These are phyloP conservation scores for Leistus spinibarbis DNA, from an alignment of 2,888 invertebrate genomes.

Conservation along the genomic window DNA sequence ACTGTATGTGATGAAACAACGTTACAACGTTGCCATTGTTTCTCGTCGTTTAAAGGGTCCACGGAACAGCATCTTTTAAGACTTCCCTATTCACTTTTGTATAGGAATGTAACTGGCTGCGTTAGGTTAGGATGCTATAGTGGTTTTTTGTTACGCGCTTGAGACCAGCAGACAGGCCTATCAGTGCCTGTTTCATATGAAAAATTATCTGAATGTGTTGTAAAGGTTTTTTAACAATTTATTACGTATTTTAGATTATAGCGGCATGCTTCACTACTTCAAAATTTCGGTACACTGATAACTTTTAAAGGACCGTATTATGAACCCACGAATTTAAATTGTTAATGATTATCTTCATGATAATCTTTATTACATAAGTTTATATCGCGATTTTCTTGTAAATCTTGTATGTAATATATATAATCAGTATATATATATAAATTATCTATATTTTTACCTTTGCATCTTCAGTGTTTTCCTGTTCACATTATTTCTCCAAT, in stretches of 20 bases:
- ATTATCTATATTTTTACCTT: background rate
- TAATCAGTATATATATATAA: background rate
- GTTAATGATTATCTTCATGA: background rate
- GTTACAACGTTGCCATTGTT: background rate
- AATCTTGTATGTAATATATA: background rate
- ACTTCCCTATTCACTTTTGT: background rate
- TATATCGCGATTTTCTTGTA: background rate
- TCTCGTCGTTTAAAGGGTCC: background rate
- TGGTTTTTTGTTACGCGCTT: background rate
- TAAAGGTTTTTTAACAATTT: background rate
- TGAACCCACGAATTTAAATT: background rate
- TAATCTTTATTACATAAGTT: background rate
- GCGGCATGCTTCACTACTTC: background rate
- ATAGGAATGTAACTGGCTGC: background rate
- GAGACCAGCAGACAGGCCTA: background rate
- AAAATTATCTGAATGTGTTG: background rate
- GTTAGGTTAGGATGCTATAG: background rate
- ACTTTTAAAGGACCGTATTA: background rate
- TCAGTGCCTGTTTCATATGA: background rate
- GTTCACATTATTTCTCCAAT: background rate
- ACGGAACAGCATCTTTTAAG: background rate
- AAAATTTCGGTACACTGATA: background rate
- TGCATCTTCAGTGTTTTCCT: background rate
- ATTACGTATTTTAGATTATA: background rate
- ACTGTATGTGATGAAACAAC: background rate